Conservation (phyloP, 2,797 vertebrate species). For the Hyperoplus lanceolatus region DNA sequence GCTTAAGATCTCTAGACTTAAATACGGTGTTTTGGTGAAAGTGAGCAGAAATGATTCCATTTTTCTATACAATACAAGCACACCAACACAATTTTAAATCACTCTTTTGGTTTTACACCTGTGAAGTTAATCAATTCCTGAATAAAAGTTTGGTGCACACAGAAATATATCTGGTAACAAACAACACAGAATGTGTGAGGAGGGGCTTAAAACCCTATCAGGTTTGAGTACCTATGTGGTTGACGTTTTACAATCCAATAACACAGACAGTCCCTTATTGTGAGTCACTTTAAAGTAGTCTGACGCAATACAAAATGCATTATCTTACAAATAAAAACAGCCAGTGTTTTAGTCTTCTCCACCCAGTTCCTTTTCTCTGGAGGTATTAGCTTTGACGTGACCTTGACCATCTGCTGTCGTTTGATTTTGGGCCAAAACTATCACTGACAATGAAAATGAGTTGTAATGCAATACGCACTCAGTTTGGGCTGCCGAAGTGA, state of each 20-base stretch:
- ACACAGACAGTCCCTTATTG: not conserved
- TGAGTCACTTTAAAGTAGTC: conserved; percentile 12
- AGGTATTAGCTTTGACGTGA: conserved; percentile 38
- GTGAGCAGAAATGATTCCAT: not conserved
- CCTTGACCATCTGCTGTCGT: conserved; percentile 63
- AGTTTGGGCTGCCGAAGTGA: conserved; percentile 61
- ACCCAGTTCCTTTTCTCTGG: conserved; percentile 44
- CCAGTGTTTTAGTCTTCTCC: conserved; percentile 31
- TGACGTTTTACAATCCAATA: conserved; percentile 8
- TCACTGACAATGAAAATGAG: conserved; percentile 56
- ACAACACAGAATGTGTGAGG: not conserved
- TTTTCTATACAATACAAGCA: not conserved
- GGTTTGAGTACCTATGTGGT: not conserved
- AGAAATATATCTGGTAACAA: not conserved
- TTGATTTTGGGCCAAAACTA: conserved; percentile 54
- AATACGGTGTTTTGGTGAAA: not conserved
- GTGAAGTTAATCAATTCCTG: not conserved
- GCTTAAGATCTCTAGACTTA: not conserved
- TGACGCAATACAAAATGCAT: not conserved
- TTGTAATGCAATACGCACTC: conserved; percentile 51
- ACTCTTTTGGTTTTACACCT: not conserved
- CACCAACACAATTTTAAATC: not conserved
- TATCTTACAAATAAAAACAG: conserved; percentile 16
- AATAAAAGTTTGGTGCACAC: not conserved
- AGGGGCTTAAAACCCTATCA: not conserved